Conservation (phyloP, 2,113 vertebrate species). For the Plecotus auritus region DNA sequence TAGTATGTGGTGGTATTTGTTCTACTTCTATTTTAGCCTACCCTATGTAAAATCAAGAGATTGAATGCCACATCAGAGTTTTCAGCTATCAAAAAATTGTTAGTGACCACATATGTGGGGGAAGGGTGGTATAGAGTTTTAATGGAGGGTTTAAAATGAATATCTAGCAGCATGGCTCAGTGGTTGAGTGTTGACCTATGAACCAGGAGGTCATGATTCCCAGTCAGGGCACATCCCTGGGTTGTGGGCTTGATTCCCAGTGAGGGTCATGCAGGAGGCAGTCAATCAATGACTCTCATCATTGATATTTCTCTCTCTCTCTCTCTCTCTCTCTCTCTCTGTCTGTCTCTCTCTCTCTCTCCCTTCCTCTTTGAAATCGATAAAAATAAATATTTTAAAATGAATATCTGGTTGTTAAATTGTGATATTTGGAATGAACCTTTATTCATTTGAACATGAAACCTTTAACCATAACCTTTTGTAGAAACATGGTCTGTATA, state of each 20-base stretch:
- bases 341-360: too few relatives aligned
- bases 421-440: background rate
- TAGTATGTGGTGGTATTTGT: constrained; percentile 65
- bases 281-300: too few relatives aligned
- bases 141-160: background rate
- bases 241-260: too few relatives aligned
- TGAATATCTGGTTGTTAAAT: background rate
- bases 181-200: too few relatives aligned
- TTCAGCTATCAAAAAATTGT: background rate
- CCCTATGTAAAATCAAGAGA: constrained; percentile 40
- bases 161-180: background rate
- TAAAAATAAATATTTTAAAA: background rate
- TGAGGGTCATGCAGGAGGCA: too few relatives aligned
- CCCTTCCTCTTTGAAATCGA: too few relatives aligned
- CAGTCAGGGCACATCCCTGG: too few relatives aligned
- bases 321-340: too few relatives aligned
- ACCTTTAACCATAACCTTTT: background rate
- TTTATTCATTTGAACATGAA: background rate
- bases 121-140: background rate
- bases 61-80: constrained; percentile 22
- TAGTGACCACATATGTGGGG: background rate
- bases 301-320: too few relatives aligned
- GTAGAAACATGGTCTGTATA: background rate
- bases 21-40: constrained; percentile 52
- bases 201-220: too few relatives aligned